Evolutionary conservation across 35 echinoderm and acorn worm genomes (phyloP).

Genomic region (Ophioderma brevispina): DNA sequence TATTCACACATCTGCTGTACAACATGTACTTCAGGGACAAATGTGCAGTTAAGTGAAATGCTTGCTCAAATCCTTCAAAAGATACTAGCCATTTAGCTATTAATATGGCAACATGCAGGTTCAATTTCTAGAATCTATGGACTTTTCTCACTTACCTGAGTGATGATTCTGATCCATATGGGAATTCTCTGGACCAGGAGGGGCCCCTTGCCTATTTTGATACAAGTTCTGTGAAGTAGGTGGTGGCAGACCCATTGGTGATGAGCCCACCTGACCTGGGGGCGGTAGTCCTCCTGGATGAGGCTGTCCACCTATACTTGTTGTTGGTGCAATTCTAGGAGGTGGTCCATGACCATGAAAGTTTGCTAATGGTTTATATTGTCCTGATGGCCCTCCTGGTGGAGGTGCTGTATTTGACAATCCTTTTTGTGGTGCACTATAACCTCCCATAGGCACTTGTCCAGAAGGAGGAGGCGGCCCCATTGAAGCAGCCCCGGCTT

Average conservation of each 20-base stretch:
- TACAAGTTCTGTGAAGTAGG: conserved; percentile 10
- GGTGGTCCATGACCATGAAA: neutral
- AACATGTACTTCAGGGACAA: no score
- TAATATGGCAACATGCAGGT: no score
- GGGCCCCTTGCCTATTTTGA: conserved; percentile 11
- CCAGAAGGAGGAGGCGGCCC: neutral
- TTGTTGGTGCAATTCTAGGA: neutral
- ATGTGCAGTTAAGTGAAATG: no score
- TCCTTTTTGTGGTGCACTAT: neutral
- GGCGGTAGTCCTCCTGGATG: neutral
- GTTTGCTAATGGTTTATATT: neutral
- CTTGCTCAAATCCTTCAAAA: no score
- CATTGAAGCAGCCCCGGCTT: neutral
- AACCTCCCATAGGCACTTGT: conserved; percentile 10
- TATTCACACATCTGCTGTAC: no score
- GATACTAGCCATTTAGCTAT: no score
- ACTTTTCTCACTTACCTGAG: neutral
- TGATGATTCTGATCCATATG: conserved; percentile 13
- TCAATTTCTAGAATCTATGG: no score
- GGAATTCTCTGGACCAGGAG: conserved; percentile 1
- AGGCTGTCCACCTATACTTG: neutral
- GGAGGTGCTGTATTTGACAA: conserved; percentile 15
- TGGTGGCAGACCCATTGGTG: neutral
- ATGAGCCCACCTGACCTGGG: neutral
- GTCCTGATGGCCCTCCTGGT: conserved; percentile 16